phyloP scores from a whole-genome alignment of 2,113 vertebrate species.

The Cebus imitator region DNA sequence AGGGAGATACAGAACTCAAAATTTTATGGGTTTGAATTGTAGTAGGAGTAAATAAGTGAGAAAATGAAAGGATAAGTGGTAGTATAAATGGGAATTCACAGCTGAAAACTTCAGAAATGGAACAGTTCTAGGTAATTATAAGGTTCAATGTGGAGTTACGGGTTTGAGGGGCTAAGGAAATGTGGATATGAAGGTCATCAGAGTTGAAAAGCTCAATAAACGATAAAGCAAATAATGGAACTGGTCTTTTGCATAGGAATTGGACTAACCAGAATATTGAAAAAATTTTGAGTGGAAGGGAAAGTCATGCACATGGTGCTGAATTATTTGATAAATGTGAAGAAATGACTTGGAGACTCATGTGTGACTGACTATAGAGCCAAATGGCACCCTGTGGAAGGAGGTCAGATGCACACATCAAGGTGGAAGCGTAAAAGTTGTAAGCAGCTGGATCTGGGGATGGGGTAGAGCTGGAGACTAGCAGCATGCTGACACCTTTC shows the following conservation, averaged over 20 bases:
- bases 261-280: background rate
- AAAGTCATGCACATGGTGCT: background rate
- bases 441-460: background rate
- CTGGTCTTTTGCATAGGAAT: background rate
- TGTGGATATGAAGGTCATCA: background rate
- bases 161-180: background rate
- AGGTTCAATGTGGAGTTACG: background rate
- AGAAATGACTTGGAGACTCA: background rate
- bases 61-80: background rate
- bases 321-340: background rate
- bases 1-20: background rate
- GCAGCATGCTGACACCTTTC: background rate
- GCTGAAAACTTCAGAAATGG: background rate
- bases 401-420: accelerated
- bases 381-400: background rate
- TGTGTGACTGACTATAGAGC: background rate
- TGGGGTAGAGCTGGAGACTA: background rate
- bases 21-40: background rate
- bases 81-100: background rate
- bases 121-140: background rate
- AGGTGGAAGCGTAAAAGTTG: background rate
- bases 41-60: background rate
- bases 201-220: background rate
- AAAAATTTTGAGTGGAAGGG: background rate
- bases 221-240: background rate